These are phyloP conservation scores for Xyrichtys novacula DNA, from an alignment of 2,797 vertebrate genomes.

Conservation along the genomic window DNA sequence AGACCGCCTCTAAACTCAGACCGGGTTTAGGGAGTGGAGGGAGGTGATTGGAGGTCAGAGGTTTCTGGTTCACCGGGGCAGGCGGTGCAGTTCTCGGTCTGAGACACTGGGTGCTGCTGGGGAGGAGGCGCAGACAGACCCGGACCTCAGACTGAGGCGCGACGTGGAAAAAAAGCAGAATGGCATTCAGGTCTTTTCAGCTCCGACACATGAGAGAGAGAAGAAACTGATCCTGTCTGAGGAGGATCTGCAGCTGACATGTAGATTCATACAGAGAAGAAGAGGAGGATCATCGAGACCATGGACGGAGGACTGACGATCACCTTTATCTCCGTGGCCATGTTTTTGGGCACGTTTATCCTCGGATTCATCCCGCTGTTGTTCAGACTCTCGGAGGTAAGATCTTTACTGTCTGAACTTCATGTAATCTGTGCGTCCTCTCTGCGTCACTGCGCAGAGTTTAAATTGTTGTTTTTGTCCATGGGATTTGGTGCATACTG, in stretches of 20 bases:
- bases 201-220: not conserved
- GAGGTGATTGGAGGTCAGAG: not conserved
- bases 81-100: slow-evolving; percentile 35
- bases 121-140: slow-evolving; percentile 25
- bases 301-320: slow-evolving; percentile 86
- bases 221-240: too few relatives aligned
- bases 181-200: not conserved
- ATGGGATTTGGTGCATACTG: not conserved
- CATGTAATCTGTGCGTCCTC: not conserved
- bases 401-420: slow-evolving; percentile 4
- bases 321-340: slow-evolving; percentile 82
- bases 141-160: slow-evolving; percentile 28
- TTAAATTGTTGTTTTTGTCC: not conserved
- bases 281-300: slow-evolving; percentile 4
- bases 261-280: not conserved
- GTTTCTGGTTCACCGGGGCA: too few relatives aligned
- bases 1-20: too few relatives aligned
- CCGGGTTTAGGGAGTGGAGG: too few relatives aligned
- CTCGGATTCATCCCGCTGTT: slow-evolving; percentile 85
- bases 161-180: slow-evolving; percentile 72
- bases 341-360: slow-evolving; percentile 86
- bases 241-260: not conserved
- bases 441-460: not conserved
- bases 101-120: slow-evolving; percentile 49
- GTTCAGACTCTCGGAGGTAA: slow-evolving; percentile 85